A percentile compares a stretch with the other conserved stretches of the same genome.
These are phyloP conservation scores for Xylocampa areola DNA, from an alignment of 2,888 invertebrate species.

Conservation along the genomic window DNA sequence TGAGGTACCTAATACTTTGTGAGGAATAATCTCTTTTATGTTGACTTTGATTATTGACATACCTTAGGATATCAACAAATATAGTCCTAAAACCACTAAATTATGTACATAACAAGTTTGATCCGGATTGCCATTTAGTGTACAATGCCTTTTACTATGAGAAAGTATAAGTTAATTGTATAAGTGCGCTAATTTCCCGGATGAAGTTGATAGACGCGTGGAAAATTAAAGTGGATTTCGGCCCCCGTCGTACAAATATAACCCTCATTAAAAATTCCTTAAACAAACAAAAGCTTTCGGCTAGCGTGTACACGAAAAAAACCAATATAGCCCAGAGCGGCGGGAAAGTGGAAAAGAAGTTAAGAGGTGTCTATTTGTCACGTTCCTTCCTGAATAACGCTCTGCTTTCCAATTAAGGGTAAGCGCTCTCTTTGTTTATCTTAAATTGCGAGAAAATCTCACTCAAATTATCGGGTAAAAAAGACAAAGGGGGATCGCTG, in stretches of 20 bases:
- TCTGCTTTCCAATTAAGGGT: slow-evolving; percentile 90
- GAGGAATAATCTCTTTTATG: no score
- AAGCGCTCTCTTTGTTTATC: slow-evolving; percentile 90
- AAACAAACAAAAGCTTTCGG: slow-evolving; percentile 85
- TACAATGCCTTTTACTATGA: neutral
- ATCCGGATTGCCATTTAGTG: no score
- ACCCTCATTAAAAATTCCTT: slow-evolving; percentile 83
- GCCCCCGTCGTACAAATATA: slow-evolving; percentile 60
- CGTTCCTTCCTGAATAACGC: slow-evolving; percentile 88
- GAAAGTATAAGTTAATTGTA: slow-evolving; percentile 19
- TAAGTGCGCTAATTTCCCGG: slow-evolving; percentile 25
- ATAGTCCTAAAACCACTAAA: no score
- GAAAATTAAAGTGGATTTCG: slow-evolving; percentile 57
- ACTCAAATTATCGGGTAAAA: slow-evolving; percentile 89
- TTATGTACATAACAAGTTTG: no score
- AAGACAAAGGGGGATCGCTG: slow-evolving; percentile 85
- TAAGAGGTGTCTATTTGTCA: slow-evolving; percentile 90
- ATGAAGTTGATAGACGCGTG: slow-evolving; percentile 46
- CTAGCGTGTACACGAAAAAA: slow-evolving; percentile 82
- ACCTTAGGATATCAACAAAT: no score
- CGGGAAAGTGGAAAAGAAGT: slow-evolving; percentile 88
- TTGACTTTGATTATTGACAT: no score
- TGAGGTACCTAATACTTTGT: no score
- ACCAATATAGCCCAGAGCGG: slow-evolving; percentile 85
- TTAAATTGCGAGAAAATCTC: slow-evolving; percentile 90